Base-by-base conservation (phyloP, 2,888 invertebrate genomes). In the Scaptomyza cyrtandrae region DNA sequence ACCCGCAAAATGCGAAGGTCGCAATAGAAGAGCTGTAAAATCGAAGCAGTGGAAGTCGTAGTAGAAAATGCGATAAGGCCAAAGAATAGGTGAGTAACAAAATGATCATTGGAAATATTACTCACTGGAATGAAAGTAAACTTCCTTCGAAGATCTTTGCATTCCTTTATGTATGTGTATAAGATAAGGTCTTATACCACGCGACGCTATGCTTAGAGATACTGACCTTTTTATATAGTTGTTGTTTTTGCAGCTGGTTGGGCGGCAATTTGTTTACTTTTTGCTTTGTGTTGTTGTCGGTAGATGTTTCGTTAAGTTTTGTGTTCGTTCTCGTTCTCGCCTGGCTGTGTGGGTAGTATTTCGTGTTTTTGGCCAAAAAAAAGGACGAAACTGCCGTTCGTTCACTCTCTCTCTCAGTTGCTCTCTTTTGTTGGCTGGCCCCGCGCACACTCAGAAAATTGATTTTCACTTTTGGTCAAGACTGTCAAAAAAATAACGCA, bases 381-480 rank as follows among this genome's bases (percentile, higher is more conserved):
- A 31, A 83, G 81, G 80, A 86, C 80, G 62, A 80, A 53, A 41
- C 49, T 72, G 33, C 10, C 59, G 61, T 60, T 41, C 65, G 19
- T 59, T 56, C 54, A 19, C 52, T n/a, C 56, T 19, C 57, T 31
- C 43, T n/a, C 27, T 31, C 43, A 9, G 31, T 6, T 9, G 50
- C 53, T 58, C 59, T 68, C 35, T 54, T 46, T 68, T 68, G 65
- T 50, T 39, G 33, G 46, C 52, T 64, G 46, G 71, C 67, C 67
- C 80, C 88, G 86, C 83, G 83, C 83, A 86, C 77, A 49, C 82
- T 87, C 70, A 71, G 67, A 77, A 79, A 88, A 88, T 83, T 86
- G 88, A 83, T 83, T 83, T 83, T 83, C 83, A 83, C 83, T 83
- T 83, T 83, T 83, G 88, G 88, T 71, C 60, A 72, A 77, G 75